A percentile compares a stretch with the other conserved stretches of the same genome.
Conservation (phyloP, 2,797 vertebrate species). For the Lagorchestes hirsutus region DNA sequence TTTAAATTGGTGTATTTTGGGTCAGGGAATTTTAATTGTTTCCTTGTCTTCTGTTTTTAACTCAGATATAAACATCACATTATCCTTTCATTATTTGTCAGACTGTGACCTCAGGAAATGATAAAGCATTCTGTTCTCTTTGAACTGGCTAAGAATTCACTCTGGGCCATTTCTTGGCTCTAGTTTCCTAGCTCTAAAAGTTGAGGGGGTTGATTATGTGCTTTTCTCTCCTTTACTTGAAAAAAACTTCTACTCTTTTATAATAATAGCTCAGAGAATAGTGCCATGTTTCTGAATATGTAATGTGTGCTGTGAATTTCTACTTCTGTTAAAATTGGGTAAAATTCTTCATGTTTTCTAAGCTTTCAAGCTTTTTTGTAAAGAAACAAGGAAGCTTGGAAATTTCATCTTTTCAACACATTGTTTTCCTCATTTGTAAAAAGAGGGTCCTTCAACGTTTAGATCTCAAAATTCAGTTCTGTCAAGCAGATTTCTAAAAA, state of each 20-base stretch:
- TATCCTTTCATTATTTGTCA: background rate
- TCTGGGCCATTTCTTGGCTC: background rate
- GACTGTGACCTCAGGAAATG: background rate
- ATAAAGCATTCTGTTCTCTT: background rate
- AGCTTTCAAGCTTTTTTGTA: background rate
- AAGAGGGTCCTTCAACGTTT: background rate
- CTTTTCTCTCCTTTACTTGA: background rate
- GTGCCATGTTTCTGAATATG: background rate
- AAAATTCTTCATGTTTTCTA: background rate
- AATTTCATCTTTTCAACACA: background rate
- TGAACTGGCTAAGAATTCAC: background rate
- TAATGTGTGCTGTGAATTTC: background rate
- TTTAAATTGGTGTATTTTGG: conserved; percentile 69
- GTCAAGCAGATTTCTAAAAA: background rate
- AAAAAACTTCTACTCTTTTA: background rate
- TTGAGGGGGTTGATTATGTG: background rate
- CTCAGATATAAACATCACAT: background rate
- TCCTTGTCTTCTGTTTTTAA: background rate
- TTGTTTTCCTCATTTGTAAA: background rate
- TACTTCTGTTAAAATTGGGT: background rate
- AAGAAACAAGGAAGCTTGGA: background rate
- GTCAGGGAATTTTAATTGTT: conserved; percentile 29
- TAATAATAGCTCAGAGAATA: background rate
- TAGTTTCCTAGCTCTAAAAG: background rate
- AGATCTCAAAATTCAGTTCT: background rate